Percentiles rank a stretch among this genome's conserved stretches.
These are phyloP conservation scores for Eupithecia exiguata DNA, from an alignment of 2,888 invertebrate genomes.

Conservation along the genomic window DNA sequence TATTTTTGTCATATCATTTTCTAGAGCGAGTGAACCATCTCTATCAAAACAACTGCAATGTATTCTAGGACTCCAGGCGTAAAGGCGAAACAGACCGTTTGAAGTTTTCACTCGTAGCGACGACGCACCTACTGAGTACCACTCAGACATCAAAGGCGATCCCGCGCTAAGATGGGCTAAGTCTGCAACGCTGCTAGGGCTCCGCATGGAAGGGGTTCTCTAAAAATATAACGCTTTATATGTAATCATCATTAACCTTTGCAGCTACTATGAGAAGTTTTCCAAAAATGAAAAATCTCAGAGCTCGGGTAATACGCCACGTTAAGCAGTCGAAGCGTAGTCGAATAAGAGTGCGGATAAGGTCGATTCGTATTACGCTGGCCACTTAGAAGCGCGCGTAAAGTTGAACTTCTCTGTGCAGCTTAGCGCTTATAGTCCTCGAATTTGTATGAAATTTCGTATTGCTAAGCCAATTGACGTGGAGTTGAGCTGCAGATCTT, in stretches of 20 bases:
- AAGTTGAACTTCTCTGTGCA: too few species aligned
- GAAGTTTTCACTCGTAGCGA: conserved; percentile 63
- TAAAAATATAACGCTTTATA: neutral
- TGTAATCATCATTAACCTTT: neutral
- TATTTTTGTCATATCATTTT: too few species aligned
- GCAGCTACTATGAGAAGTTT: neutral
- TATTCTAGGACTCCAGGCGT: conserved; percentile 59
- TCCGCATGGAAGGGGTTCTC: neutral
- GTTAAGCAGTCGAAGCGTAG: too few species aligned
- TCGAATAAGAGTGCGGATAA: too few species aligned
- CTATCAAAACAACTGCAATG: neutral
- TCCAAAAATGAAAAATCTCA: neutral
- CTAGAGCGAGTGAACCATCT: neutral
- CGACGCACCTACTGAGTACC: conserved; percentile 69
- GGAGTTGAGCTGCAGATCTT: too few species aligned
- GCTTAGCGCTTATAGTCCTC: too few species aligned
- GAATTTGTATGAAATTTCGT: too few species aligned
- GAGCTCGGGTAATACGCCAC: too few species aligned
- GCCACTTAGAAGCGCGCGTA: too few species aligned
- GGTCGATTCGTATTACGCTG: too few species aligned
- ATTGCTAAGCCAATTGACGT: too few species aligned
- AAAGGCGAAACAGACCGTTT: conserved; percentile 77
- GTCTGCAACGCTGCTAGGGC: conserved; percentile 8
- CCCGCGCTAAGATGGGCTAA: conserved; percentile 26
- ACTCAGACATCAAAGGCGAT: conserved; percentile 73